phyloP scores from a whole-genome alignment of 2,113 vertebrate species.

The Petromus typicus region DNA sequence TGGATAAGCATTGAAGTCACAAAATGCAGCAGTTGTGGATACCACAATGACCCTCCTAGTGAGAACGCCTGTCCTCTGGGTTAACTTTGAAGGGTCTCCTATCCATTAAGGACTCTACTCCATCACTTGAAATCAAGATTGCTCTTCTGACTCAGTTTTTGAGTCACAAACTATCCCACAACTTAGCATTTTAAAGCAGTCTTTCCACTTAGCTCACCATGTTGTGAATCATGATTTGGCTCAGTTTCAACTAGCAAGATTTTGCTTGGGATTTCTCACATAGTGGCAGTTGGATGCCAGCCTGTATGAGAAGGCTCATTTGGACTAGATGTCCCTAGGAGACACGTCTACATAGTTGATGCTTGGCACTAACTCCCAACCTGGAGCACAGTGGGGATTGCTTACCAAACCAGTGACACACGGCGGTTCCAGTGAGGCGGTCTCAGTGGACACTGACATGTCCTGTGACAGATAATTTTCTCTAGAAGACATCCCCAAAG shows the following conservation, averaged over 20 bases:
- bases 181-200: background rate
- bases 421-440: background rate
- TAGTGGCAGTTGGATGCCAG: background rate
- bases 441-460: background rate
- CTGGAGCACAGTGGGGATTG: background rate
- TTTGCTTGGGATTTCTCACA: background rate
- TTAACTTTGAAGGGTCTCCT: background rate
- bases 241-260: background rate
- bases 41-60: background rate
- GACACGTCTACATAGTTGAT: rapidly evolving
- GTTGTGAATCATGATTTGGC: background rate
- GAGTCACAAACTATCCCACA: background rate
- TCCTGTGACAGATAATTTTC: background rate
- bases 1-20: background rate
- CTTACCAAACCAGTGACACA: background rate
- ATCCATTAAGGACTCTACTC: background rate
- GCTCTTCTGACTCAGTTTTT: no score
- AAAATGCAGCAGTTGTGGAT: background rate
- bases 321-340: background rate
- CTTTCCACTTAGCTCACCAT: background rate
- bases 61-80: background rate
- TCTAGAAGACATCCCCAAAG: background rate
- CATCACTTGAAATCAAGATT: background rate
- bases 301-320: background rate
- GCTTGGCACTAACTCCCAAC: background rate